These are phyloP conservation scores for Spisula subtruncata DNA, from an alignment of 2,888 invertebrate species.

Conservation along the genomic window DNA sequence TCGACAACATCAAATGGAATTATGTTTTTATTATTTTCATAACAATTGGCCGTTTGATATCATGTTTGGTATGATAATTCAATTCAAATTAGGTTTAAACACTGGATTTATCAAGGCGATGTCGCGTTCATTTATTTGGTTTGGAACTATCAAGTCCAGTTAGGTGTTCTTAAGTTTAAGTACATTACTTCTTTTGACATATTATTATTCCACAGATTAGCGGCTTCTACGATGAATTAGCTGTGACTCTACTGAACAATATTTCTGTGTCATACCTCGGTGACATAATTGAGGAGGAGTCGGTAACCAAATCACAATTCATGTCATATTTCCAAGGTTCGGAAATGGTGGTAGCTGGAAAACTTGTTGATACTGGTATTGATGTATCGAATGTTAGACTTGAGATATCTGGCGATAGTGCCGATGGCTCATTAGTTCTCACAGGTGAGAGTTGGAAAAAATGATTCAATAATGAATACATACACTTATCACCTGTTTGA, in stretches of 20 bases:
- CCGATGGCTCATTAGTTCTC: slow-evolving; percentile 40
- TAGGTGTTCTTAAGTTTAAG: no score
- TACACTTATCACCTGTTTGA: no score
- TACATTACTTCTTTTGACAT: no score
- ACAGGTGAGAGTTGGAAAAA: neutral
- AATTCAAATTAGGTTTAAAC: no score
- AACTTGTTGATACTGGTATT: slow-evolving; percentile 52
- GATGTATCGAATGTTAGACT: slow-evolving; percentile 50
- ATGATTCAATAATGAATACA: no score
- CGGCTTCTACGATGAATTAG: slow-evolving; percentile 90
- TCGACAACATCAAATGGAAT: no score
- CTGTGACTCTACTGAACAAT: slow-evolving; percentile 91
- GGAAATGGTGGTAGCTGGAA: slow-evolving; percentile 75
- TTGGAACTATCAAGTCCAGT: no score
- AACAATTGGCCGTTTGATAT: no score
- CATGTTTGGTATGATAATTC: no score
- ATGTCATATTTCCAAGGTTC: slow-evolving; percentile 72
- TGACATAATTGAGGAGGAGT: slow-evolving; percentile 75
- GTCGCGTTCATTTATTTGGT: no score
- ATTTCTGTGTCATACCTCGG: slow-evolving; percentile 91
- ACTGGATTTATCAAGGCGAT: no score
- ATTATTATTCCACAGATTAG: slow-evolving; percentile 88
- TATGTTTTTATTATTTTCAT: no score
- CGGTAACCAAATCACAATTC: slow-evolving; percentile 72
- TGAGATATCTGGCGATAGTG: slow-evolving; percentile 55